phyloP scores from a whole-genome alignment of 2,113 vertebrate genomes.

The Amazona guildingii region DNA sequence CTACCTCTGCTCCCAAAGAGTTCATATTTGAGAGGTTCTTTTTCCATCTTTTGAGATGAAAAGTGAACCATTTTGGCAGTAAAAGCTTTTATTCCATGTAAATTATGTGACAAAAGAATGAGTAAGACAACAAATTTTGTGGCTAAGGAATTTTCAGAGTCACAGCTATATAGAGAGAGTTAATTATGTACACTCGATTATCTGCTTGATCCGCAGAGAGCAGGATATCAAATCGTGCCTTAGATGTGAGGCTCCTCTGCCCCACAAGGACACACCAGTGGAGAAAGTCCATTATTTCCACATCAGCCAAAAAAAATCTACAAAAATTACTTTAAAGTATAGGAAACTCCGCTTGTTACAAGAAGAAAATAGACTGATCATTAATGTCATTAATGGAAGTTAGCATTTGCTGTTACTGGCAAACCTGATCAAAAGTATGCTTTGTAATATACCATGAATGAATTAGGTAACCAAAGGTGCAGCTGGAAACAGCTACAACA shows the following conservation, averaged over 20 bases:
- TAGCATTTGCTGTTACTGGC: neutral
- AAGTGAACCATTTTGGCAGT: neutral
- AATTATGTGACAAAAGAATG: neutral
- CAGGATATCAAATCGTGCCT: neutral
- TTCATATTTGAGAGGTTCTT: neutral
- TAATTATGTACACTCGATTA: neutral
- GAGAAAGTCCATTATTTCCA: neutral
- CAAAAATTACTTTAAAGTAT: neutral
- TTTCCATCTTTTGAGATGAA: neutral
- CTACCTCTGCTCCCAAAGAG: neutral
- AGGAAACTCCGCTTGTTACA: neutral
- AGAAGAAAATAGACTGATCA: neutral
- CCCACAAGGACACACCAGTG: neutral
- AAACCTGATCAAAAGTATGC: neutral
- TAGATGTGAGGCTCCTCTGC: neutral
- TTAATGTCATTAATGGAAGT: neutral
- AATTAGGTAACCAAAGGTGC: neutral
- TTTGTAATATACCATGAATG: neutral
- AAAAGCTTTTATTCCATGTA: conserved; percentile 9
- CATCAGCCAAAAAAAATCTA: neutral
- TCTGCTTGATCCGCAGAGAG: neutral
- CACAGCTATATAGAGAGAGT: too few relatives aligned
- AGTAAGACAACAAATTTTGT: neutral
- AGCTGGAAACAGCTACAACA: neutral
- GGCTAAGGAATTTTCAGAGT: neutral